Evolutionary conservation across 2,113 vertebrate genomes (phyloP), one percentile per base, ranked within the genome.

Genomic region (Paratilapia polleni): DNA sequence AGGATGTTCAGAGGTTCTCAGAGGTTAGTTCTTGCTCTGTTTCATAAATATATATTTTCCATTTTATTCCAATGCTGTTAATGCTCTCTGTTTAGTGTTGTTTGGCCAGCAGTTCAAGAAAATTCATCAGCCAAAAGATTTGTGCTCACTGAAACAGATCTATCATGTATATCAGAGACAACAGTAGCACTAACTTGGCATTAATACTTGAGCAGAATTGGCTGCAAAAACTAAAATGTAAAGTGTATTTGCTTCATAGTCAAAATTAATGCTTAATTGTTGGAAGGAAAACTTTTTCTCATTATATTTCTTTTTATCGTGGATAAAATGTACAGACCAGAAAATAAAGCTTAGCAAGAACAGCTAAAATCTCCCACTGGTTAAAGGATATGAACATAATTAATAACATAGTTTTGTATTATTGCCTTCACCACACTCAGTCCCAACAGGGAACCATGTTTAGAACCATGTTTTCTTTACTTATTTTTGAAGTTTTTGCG

Each of bases 1-100:
- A 99, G 88, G 98, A 99, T 8, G 97, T 99, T 54, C 98, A 98
- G 94, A 96, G 98, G 68, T 99, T 99, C 94, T 99, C 98, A 11
- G 98, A 99, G 98, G 98, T 99, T 93, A 92, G 96, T 89, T 36
- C 6, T 9, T 61, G 10, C 9, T 56, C 36, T 73, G 15, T 73
- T 73, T 54, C 68, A 31, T 54, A 20, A 70, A 70, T 70, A 49
- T 24, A 28, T 17, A n/a, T 31, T 31, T 31, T 31, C 66, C 13
- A 8, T 52, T 73, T 54, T 52, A 54, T 34, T 73, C 14, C 6
- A 73, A 2, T 0, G 19, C 47, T 73, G 11, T n/a, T 54, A 73
- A 73, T 34, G 10, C 26, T 73, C 47, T 49, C 20, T 73, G 17
- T n/a, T 73, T 1, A 73, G 19, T 14, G 4, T 73, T n/a, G 54